Percentiles rank a stretch among this genome's conserved stretches.
Evolutionary conservation across 2,888 invertebrate genomes (phyloP).

Genomic region (Drosophila peninsularis): DNA sequence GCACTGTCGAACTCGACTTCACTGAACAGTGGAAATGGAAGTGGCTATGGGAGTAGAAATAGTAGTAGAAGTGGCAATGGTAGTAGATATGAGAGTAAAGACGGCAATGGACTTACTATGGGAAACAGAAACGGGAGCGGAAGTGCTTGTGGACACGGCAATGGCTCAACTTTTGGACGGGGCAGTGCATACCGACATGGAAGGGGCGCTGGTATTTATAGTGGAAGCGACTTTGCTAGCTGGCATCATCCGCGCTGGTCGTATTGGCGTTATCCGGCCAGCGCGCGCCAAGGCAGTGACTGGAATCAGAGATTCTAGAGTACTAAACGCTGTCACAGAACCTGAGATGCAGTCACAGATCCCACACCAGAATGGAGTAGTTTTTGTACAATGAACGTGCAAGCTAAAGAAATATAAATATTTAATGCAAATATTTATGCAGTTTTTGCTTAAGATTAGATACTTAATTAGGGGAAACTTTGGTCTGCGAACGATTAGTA

Average conservation of each 20-base stretch:
- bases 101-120: constrained; percentile 30
- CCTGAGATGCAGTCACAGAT: background rate
- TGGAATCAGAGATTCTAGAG: background rate
- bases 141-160: background rate
- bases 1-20: background rate
- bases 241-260: constrained; percentile 57
- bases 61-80: constrained; percentile 1
- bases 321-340: background rate
- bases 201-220: background rate
- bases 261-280: constrained; percentile 50
- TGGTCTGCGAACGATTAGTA: too few species aligned
- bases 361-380: background rate
- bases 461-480: too few species aligned
- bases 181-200: background rate
- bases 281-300: constrained; percentile 7
- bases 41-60: background rate
- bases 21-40: background rate
- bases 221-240: constrained; percentile 27
- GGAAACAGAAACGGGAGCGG: background rate
- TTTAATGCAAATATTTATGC: background rate
- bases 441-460: too few species aligned
- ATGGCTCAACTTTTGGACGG: background rate
- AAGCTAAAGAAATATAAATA: background rate
- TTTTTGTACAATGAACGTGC: background rate
- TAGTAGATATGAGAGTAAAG: constrained; percentile 3